Percentiles rank a stretch among this genome's conserved stretches.
phyloP scores from a whole-genome alignment of 2,888 invertebrate species.

The Coelogynopora nodosa region DNA sequence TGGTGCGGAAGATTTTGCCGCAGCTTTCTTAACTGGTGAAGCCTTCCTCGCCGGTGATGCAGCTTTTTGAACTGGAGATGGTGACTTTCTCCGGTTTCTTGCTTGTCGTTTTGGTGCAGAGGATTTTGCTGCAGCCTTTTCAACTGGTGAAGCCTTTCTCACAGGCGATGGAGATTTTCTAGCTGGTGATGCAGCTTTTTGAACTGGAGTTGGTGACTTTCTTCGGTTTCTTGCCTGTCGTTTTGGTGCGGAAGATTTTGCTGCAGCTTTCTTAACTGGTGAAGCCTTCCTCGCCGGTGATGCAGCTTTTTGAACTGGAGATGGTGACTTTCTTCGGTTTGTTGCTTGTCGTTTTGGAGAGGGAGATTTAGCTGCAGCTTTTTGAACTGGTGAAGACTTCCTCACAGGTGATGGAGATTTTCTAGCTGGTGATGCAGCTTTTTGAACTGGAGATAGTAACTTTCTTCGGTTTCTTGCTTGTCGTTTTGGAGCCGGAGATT shows the following conservation, averaged over 20 bases:
- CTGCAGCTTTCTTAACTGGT: neutral
- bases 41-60: neutral
- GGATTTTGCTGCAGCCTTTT: neutral
- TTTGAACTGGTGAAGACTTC: neutral
- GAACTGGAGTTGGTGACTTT: neutral
- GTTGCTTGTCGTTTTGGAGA: neutral
- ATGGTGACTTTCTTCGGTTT: neutral
- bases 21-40: neutral
- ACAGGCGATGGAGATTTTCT: neutral
- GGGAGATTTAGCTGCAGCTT: neutral
- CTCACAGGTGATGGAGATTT: neutral
- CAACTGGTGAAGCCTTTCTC: neutral
- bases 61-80: neutral
- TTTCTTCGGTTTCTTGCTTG: neutral
- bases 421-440: neutral
- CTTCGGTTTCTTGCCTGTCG: neutral
- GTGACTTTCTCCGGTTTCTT: neutral
- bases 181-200: constrained; percentile 1
- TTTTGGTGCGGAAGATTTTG: constrained; percentile 1
- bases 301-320: neutral
- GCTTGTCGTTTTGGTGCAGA: neutral
- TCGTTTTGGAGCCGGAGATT: neutral
- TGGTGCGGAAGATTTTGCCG: neutral
- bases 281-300: neutral
- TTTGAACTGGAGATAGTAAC: neutral